Percentiles rank a stretch among this genome's conserved stretches.
Conservation (phyloP, 2,888 invertebrate species). For the Neoaliturus tenellus region DNA sequence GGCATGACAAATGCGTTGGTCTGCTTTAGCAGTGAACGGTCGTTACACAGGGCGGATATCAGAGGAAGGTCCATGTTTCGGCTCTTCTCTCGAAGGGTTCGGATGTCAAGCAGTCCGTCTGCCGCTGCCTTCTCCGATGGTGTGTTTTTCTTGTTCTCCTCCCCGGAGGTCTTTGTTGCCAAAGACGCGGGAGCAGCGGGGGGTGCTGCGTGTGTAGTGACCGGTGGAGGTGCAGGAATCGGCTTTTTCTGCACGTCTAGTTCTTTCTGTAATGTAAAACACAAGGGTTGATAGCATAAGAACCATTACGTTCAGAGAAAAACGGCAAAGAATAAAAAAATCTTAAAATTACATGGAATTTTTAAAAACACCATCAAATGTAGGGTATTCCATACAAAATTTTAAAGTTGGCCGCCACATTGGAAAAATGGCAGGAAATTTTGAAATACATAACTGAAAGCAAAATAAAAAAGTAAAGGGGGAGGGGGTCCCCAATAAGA, state of each 20-base stretch:
- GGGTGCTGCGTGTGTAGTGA: not conserved
- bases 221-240: not conserved
- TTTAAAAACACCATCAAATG: too few relatives aligned
- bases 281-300: too few relatives aligned
- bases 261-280: conserved; percentile 36
- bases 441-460: too few relatives aligned
- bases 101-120: conserved; percentile 81
- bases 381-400: too few relatives aligned
- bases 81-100: conserved; percentile 90
- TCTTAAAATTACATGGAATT: too few relatives aligned
- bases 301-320: too few relatives aligned
- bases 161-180: conserved; percentile 67
- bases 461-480: too few relatives aligned
- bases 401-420: too few relatives aligned
- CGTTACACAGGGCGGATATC: conserved; percentile 95
- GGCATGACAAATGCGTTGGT: conserved; percentile 89
- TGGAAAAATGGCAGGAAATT: too few relatives aligned
- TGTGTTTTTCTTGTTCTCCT: conserved; percentile 58
- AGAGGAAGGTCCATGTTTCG: conserved; percentile 93
- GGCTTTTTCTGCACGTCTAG: conserved; percentile 27
- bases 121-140: conserved; percentile 59
- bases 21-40: conserved; percentile 91
- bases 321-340: too few relatives aligned
- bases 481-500: too few relatives aligned
- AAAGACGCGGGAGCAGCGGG: conserved; percentile 36